Evolutionary conservation across 92 coral and sea anemone species (phyloP), one percentile per base, ranked within the genome.

Genomic region (Montipora capitata): DNA sequence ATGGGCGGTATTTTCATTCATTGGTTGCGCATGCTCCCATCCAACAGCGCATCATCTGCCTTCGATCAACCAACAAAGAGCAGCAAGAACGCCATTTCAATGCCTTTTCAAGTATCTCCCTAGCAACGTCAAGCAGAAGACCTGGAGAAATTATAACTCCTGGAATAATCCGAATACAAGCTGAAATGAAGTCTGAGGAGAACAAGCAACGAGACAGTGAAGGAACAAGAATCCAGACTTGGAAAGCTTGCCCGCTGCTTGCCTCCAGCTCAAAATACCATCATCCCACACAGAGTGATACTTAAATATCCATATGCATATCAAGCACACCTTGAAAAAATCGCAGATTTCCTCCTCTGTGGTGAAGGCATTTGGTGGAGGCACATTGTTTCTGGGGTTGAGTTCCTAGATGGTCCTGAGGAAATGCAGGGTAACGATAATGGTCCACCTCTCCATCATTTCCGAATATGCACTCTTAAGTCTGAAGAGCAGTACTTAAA

Each of bases 371-470:
- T 51, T 45, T 45, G 51, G 51, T 45, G 51, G 51, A 3, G 7
- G 7, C 51, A 45, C 7, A 45, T 45, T 45, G 51, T 45, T 45
- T 45, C 51, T 45, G 51, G 51, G 51, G 51, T 45, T 3, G 51
- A 45, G 51, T 45, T 45, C 7, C 7, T 45, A 45, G 51, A 45
- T 45, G 51, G 51, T 3, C 51, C 51, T 3, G 4, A 45, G 51
- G 51, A 45, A 45, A 3, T 7, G 3, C 3, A 45, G 3, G 3
- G 3, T 45, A 74, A 77, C 48, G 75, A 62, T 39, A 67, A 81
- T 35, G 96, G 96, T 49, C 96, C 94, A 73, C 35, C 65, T 12
- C 87, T 93, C 63, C 96, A 93, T 66, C 96, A 93, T 64, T 93
- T 84, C 56, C 66, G 93, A 7, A 4, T 7, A 4, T 4, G 51